Evolutionary conservation across 2,888 invertebrate species (phyloP).

Genomic region (Tenthredo distinguenda): DNA sequence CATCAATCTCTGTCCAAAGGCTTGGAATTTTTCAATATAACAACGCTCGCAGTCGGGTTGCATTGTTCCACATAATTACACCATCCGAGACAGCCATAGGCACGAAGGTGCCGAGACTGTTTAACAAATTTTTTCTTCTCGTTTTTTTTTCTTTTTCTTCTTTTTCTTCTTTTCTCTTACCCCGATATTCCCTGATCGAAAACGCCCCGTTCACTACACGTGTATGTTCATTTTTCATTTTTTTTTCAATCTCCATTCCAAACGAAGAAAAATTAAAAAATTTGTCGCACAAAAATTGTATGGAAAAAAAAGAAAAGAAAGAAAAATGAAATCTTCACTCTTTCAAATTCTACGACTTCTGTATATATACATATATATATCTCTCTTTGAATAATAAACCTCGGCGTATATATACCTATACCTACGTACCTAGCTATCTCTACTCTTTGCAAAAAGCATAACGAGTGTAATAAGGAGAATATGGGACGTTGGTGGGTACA

Average conservation of each 20-base stretch:
- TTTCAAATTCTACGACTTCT: neutral
- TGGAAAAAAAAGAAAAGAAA: neutral
- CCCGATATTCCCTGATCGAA: neutral
- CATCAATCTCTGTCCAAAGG: conserved; percentile 52
- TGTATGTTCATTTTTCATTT: neutral
- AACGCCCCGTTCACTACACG: neutral
- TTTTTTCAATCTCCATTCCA: neutral
- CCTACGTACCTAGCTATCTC: neutral
- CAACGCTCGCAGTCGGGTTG: conserved; percentile 7
- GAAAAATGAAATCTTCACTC: neutral
- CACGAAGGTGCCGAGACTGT: conserved; percentile 11
- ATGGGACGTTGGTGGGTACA: neutral
- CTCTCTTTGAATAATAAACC: neutral
- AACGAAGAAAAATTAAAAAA: neutral
- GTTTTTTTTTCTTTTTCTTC: neutral
- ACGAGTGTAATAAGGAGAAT: neutral
- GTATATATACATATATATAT: too few relatives aligned
- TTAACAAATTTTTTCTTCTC: neutral
- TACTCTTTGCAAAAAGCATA: neutral
- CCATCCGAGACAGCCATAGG: conserved; percentile 13
- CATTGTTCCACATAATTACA: conserved; percentile 40
- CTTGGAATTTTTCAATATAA: conserved; percentile 52
- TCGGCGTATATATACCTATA: neutral
- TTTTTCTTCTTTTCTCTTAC: neutral
- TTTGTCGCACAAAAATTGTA: neutral